A percentile compares a stretch with the other conserved stretches of the same genome.
Conservation (phyloP, 2,888 invertebrate species). For the Fabriciana adippe region DNA sequence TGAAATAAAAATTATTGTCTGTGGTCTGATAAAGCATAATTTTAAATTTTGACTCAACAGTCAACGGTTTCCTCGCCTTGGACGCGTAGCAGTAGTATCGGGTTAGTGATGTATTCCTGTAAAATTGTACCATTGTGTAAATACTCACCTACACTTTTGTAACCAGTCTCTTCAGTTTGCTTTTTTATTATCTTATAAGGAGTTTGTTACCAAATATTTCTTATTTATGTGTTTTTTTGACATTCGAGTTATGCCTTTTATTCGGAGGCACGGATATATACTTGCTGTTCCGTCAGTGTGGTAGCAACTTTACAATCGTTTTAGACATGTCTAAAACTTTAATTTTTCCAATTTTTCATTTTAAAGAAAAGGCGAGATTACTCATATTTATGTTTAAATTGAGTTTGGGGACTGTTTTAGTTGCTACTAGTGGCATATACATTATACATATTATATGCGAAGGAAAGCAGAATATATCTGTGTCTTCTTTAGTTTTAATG, state of each 20-base stretch:
- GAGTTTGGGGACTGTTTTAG: too few relatives aligned
- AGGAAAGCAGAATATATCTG: constrained; percentile 18
- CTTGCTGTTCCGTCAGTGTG: neutral
- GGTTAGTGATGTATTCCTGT: constrained; percentile 68
- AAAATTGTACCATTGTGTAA: constrained; percentile 61
- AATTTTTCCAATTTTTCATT: too few relatives aligned
- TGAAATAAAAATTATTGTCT: neutral
- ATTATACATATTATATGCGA: neutral
- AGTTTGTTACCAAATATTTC: constrained; percentile 81
- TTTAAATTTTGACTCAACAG: constrained; percentile 18
- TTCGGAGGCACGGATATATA: constrained; percentile 41
- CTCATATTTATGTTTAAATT: too few relatives aligned
- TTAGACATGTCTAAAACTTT: too few relatives aligned
- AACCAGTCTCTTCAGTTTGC: constrained; percentile 52
- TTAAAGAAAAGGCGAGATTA: too few relatives aligned
- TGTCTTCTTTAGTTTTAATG: constrained; percentile 42
- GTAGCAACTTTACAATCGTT: too few relatives aligned
- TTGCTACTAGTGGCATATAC: too few relatives aligned
- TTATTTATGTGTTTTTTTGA: constrained; percentile 67
- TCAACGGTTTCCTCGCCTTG: constrained; percentile 32
- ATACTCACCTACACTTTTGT: constrained; percentile 60
- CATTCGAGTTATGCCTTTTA: constrained; percentile 42
- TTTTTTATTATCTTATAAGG: constrained; percentile 61
- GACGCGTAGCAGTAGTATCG: constrained; percentile 58
- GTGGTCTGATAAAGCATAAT: constrained; percentile 10